phyloP scores from a whole-genome alignment of 2,113 vertebrate species.

The Heteronetta atricapilla region DNA sequence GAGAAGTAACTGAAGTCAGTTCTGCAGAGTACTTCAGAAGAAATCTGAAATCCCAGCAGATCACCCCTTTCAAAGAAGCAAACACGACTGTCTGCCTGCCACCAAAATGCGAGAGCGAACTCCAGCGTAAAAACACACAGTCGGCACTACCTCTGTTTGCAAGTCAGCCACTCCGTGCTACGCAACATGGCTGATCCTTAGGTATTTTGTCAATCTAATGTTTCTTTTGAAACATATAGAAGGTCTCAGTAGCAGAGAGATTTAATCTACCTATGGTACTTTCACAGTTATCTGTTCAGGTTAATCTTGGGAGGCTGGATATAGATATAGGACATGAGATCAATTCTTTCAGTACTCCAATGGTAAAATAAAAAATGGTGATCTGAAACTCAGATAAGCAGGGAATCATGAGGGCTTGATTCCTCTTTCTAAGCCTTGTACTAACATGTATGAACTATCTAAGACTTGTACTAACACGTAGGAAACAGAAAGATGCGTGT shows the following conservation, averaged over 20 bases:
- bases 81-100: background rate
- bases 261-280: background rate
- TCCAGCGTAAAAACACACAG: background rate
- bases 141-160: background rate
- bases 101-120: background rate
- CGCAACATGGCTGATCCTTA: background rate
- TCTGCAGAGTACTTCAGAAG: background rate
- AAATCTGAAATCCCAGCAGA: background rate
- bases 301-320: background rate
- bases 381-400: background rate
- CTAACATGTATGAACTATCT: background rate
- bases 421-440: background rate
- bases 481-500: background rate
- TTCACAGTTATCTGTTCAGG: background rate
- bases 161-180: background rate
- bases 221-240: background rate
- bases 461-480: background rate
- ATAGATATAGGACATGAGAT: background rate
- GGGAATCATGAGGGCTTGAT: accelerated
- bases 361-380: background rate
- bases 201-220: background rate
- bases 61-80: background rate
- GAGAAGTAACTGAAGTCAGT: background rate
- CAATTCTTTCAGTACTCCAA: background rate
- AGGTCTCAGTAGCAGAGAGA: background rate